Evolutionary conservation across 2,797 vertebrate species (phyloP).

Genomic region (Staurois parvus): DNA sequence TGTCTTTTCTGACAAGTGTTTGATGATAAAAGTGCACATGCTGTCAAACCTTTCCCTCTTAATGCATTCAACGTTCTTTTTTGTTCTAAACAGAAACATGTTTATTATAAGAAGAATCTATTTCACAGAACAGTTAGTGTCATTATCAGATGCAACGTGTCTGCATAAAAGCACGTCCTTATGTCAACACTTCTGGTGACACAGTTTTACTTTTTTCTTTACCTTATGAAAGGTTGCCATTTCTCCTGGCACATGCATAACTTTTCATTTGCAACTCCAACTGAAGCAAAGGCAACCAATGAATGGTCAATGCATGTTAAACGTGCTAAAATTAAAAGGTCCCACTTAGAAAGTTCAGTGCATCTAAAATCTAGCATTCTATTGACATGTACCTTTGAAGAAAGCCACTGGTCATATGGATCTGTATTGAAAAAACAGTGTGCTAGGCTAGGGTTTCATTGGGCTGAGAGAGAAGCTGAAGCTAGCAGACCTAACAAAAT

Average conservation of each 20-base stretch:
- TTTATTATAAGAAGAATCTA: constrained; percentile 18
- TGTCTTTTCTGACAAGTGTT: constrained; percentile 25
- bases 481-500: too few relatives aligned
- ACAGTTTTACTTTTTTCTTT: too few relatives aligned
- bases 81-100: neutral
- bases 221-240: too few relatives aligned
- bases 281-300: neutral
- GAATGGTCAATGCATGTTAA: too few relatives aligned
- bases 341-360: too few relatives aligned
- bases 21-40: constrained; percentile 20
- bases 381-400: too few relatives aligned
- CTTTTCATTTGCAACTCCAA: neutral
- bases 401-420: too few relatives aligned
- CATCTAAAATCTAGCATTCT: too few relatives aligned
- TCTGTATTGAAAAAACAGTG: too few relatives aligned
- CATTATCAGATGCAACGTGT: neutral
- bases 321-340: neutral
- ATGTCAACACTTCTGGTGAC: neutral
- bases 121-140: neutral
- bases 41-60: constrained; percentile 2
- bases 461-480: too few relatives aligned
- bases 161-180: neutral
- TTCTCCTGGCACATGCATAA: too few relatives aligned
- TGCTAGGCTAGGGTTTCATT: too few relatives aligned
- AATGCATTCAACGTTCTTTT: constrained; percentile 10